Base-by-base conservation (phyloP, 2,113 vertebrate genomes). In the Grus americana region DNA sequence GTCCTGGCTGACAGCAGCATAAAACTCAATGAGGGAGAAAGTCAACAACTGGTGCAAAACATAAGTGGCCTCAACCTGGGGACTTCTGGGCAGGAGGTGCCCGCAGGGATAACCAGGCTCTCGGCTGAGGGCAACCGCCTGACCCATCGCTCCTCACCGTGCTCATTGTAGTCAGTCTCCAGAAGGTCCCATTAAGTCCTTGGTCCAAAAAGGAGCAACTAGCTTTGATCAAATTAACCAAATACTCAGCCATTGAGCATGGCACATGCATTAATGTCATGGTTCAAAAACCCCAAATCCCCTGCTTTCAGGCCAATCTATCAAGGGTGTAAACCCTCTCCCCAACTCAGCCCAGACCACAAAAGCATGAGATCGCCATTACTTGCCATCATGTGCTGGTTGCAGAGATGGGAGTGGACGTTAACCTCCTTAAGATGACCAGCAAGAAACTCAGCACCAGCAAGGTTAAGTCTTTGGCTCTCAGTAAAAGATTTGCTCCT, bases 1-100 rank as follows among this genome's bases (percentile, higher is more conserved):
- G 86, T 40, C 36, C 65, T 80, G 87, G 63, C 26, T 38, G 59
- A 76, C 46, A 89, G 80, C 59, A 44, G 80, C 68, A 40, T 12
- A 10, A 84, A 95, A 61, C 36, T 61, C 68, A 93, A 7, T 36
- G 85, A 94, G 50, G 90, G 68, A 58, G 84, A 93, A 96, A 93
- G 67, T 44, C 68, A 36, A 70, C 84, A 73, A 89, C 63, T 86
- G 80, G 88, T 80, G 63, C 49, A 70, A 29, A 73, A 9, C 4
- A 1, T 15, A 61, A 38, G 2, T 5, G 52, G 36, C 73, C 65
- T 65, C 59, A 40, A 3, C 20, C 20, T 36, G 70, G 42, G 50
- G 46, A 62, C 15, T 36, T 10, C 11, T 74, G 62, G 68, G 65
- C 42, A 52, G 81, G 58, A 92, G 86, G 32, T 57, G 16, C 19